Base-by-base conservation (phyloP, 2,797 vertebrate species). In the Jordanella pulchra region DNA sequence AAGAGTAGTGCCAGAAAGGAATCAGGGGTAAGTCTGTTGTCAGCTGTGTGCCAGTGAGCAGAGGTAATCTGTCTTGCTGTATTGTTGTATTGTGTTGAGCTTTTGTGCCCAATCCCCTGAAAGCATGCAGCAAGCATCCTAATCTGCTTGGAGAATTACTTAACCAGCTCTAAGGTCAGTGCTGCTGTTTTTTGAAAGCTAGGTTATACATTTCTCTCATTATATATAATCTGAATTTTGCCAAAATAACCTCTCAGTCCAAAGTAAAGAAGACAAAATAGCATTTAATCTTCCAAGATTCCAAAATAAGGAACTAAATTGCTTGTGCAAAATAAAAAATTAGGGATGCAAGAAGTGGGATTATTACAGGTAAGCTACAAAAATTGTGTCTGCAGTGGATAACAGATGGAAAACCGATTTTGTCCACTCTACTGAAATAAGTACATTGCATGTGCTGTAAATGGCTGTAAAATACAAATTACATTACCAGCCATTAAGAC, bases 91-190 rank as follows among this genome's bases (percentile, higher is more conserved):
- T 76, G 60, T 65, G 53, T 47, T 54, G 82, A 58, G 77, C 72
- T 82, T 56, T 66, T 86, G 89, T 86, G 84, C 78, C 84, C 89
- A 92, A 92, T 93, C 89, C 89, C 82, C 84, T 82, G 79, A 80
- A 91, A 91, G 86, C 91, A 91, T 87, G 87, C 85, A 88, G 86
- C 81, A 91, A 85, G 90, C 85, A 89, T 87, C 75, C 78, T 91
- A 92, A 93, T 93, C 92, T 93, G 76, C 87, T 91, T 88, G 87
- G 87, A 91, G 83, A 87, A 85, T 89, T 87, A 87, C 82, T 84
- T 80, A 82, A 89, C 56, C 83, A 83, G 81, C 71, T 76, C 84
- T 78, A 83, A 81, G 67, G 79, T 82, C 76, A 85, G 27, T 72
- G 78, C 73, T 75, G 77, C 68, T 48, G 63, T 83, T 89, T 84